Base-by-base conservation (phyloP, 2,888 invertebrate species). In the Dicycla oo region DNA sequence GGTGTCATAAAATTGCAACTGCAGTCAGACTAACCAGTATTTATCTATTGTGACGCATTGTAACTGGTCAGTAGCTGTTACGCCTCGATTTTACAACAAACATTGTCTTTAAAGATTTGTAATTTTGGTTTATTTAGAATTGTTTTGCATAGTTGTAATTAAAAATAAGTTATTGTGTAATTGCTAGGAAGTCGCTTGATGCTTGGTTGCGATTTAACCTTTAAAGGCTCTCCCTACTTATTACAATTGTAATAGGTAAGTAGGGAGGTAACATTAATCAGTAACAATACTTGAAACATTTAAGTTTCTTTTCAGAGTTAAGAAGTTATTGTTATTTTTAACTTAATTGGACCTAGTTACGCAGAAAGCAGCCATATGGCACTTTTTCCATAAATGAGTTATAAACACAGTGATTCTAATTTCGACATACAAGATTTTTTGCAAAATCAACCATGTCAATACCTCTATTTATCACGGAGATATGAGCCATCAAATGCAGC, bases 21-120 rank as follows among this genome's bases (percentile, higher is more conserved):
- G 91, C 92, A 81, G 43, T 63, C 53, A 8, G 90, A 85, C 82
- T 84, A 89, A 69, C 58, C 70, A 69, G 88, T 90, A 91, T 65
- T 90, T 92, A 94, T 94, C 88, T 93, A 94, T 93, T 92, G 86
- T 87, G 89, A 85, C 84, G 87, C 87, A 87, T 75, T 80, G 74
- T 76, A 81, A 80, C 81, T 82, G 81, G 75, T 53, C 73, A 76
- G 72, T 75, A 78, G 73, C 58, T 72, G 73, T 73, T 68, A 67
- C 61, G 61, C 67, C 72, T 75, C 20, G 69, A 69, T 69, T 69
- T 72, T 69, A 73, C 64, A 69, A 69, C 26, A 63, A 75, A 82
- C 49, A 51, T 70, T 80, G 70, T 75, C 80, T 72, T 73, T 61
- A 73, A 71, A 65, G n/a, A 70, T 69, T 53, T 56, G 43, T 82